Evolutionary conservation across 2,113 vertebrate genomes (phyloP).

Genomic region (Fulica atra): DNA sequence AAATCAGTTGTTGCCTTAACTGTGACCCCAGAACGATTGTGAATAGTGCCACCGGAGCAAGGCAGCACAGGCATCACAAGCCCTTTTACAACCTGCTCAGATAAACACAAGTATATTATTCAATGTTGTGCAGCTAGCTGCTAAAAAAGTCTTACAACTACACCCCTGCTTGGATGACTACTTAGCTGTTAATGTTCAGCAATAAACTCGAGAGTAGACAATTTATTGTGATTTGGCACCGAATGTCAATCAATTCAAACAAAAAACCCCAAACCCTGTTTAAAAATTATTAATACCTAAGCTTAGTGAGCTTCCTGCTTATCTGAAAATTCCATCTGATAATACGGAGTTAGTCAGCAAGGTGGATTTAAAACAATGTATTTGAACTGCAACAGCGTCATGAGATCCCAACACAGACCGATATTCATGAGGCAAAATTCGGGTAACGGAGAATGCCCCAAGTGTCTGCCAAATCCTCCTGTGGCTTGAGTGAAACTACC

Average conservation of each 20-base stretch:
- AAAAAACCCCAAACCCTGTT: slow-evolving; percentile 1
- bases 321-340: neutral
- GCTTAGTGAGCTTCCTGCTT: neutral
- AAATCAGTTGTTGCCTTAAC: neutral
- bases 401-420: neutral
- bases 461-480: neutral
- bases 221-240: slow-evolving; percentile 57
- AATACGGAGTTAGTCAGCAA: neutral
- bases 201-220: slow-evolving; percentile 50
- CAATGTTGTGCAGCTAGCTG: neutral
- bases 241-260: slow-evolving; percentile 31
- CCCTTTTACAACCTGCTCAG: neutral
- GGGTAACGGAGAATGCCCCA: neutral
- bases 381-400: neutral
- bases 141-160: slow-evolving; percentile 29
- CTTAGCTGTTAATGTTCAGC: slow-evolving; percentile 43
- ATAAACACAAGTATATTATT: neutral
- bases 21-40: neutral
- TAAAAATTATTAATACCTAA: neutral
- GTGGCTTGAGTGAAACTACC: neutral
- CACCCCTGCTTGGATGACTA: neutral
- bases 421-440: neutral
- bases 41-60: neutral
- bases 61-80: rapidly evolving
- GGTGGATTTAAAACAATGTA: neutral